Evolutionary conservation across 2,113 vertebrate genomes (phyloP).

Genomic region (Acanthisitta chloris): DNA sequence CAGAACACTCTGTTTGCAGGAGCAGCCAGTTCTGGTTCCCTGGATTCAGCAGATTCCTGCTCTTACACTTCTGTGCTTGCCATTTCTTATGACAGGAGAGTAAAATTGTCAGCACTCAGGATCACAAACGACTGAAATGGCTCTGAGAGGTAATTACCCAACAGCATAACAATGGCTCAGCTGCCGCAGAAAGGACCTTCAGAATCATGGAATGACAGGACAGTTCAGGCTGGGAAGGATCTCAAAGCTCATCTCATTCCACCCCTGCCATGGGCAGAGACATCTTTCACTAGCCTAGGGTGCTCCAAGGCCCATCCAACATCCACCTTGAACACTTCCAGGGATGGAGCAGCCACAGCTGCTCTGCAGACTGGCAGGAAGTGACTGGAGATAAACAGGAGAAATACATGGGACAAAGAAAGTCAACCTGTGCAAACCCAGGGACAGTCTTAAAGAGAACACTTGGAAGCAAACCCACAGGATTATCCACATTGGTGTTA

Average conservation of each 20-base stretch:
- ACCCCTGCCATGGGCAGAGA: too few species aligned
- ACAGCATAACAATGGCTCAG: accelerated
- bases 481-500: neutral
- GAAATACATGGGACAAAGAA: constrained; percentile 47
- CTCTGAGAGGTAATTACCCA: neutral
- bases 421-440: constrained; percentile 27
- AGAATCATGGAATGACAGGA: accelerated
- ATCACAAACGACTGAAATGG: accelerated
- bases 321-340: neutral
- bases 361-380: neutral
- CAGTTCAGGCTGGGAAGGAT: neutral
- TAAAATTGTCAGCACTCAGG: accelerated
- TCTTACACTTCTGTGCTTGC: accelerated
- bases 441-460: neutral
- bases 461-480: neutral
- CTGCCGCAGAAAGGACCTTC: accelerated
- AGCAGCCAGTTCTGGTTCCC: accelerated
- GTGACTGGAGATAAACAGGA: neutral
- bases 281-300: accelerated
- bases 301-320: accelerated
- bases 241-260: neutral
- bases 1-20: accelerated
- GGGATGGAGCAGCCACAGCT: neutral
- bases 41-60: accelerated
- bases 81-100: neutral